Conservation (phyloP, 2,797 vertebrate genomes). For the Brachymystax lenok region DNA sequence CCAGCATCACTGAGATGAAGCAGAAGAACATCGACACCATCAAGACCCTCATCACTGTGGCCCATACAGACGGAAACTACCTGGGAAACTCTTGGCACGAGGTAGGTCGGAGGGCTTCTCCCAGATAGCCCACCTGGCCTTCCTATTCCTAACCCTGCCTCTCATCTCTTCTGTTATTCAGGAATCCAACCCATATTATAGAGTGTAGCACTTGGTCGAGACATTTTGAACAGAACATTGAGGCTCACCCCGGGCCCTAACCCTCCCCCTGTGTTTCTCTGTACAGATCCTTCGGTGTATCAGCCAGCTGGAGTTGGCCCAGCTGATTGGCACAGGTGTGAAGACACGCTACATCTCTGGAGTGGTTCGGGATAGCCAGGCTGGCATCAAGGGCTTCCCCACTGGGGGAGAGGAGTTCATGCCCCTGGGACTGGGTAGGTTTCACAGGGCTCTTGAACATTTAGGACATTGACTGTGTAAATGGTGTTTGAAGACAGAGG, state of each 20-base stretch:
- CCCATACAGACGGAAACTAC: constrained; percentile 98
- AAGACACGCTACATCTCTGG: constrained; percentile 95
- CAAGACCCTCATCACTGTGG: constrained; percentile 98
- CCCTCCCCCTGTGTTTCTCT: constrained; percentile 21
- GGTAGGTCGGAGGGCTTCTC: constrained; percentile 64
- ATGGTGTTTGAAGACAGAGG: background rate
- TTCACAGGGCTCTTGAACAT: background rate
- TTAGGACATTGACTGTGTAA: background rate
- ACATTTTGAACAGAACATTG: background rate
- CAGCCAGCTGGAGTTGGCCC: constrained; percentile 94
- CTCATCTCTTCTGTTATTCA: background rate
- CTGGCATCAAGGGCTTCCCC: constrained; percentile 81
- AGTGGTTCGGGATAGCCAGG: constrained; percentile 86
- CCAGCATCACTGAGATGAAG: constrained; percentile 98
- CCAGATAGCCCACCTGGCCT: background rate
- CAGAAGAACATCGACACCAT: constrained; percentile 99
- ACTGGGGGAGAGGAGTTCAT: constrained; percentile 93
- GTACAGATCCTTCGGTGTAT: constrained; percentile 92
- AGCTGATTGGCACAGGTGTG: constrained; percentile 93
- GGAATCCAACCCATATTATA: background rate
- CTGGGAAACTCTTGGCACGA: constrained; percentile 98
- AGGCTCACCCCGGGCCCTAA: background rate
- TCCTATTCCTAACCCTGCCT: background rate
- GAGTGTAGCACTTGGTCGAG: background rate
- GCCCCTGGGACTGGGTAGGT: constrained; percentile 89